Conservation (phyloP, 2,888 invertebrate genomes). For the Archips xylosteana region DNA sequence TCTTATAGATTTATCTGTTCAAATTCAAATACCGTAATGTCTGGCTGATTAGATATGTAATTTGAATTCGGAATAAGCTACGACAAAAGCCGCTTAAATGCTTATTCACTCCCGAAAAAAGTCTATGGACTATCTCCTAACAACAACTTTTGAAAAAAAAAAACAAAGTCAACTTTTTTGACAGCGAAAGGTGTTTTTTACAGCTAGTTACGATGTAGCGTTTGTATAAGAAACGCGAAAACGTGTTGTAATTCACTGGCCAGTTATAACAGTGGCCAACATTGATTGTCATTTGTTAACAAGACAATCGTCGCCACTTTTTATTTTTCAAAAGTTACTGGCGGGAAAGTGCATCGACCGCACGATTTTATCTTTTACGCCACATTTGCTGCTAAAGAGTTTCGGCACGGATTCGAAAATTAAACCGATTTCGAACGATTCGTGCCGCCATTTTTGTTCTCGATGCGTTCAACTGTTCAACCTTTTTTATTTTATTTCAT, state of each 20-base stretch:
- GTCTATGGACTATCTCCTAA: slow-evolving; percentile 1
- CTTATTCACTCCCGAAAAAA: neutral
- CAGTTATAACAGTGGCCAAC: slow-evolving; percentile 37
- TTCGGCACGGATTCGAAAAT: slow-evolving; percentile 71
- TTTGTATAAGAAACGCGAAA: slow-evolving; percentile 15
- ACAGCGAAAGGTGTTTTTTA: slow-evolving; percentile 3
- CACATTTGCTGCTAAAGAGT: slow-evolving; percentile 69
- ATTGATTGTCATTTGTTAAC: slow-evolving; percentile 39
- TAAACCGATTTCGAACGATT: slow-evolving; percentile 69
- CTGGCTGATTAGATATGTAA: neutral
- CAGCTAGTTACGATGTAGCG: neutral
- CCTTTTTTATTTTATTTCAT: slow-evolving; percentile 36
- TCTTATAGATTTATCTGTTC: neutral
- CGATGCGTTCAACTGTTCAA: slow-evolving; percentile 51
- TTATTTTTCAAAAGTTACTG: slow-evolving; percentile 27
- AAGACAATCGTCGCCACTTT: slow-evolving; percentile 38
- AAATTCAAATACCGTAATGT: neutral
- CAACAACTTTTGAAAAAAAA: neutral
- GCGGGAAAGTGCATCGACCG: slow-evolving; percentile 68
- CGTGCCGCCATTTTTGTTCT: slow-evolving; percentile 62
- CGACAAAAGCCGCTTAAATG: neutral
- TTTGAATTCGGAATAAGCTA: slow-evolving; percentile 2
- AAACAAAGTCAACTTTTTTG: slow-evolving; percentile 7
- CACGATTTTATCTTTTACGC: slow-evolving; percentile 72
- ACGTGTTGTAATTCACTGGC: slow-evolving; percentile 26